A percentile compares a stretch with the other conserved stretches of the same genome.
These are phyloP conservation scores for Orthosia gothica DNA, from an alignment of 2,888 invertebrate species.

Conservation along the genomic window DNA sequence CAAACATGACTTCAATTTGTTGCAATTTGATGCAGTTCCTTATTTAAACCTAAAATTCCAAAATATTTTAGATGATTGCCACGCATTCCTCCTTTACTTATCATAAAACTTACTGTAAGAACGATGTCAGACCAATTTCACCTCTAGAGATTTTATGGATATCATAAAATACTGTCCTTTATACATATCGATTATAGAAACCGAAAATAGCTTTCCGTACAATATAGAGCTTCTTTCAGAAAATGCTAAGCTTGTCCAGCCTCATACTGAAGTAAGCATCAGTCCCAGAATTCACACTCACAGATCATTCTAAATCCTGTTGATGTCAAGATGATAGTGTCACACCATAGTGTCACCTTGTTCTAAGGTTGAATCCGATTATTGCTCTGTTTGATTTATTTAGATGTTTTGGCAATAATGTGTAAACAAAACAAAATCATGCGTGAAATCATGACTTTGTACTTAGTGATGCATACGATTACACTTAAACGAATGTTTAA, in stretches of 20 bases:
- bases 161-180: no score
- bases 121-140: background rate
- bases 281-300: no score
- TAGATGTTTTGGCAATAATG: background rate
- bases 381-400: background rate
- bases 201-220: no score
- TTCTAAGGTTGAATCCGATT: background rate
- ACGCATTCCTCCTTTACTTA: no score
- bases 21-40: conserved; percentile 30
- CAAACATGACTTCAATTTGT: conserved; percentile 25
- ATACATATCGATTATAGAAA: no score
- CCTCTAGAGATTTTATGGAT: no score
- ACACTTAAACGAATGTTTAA: background rate
- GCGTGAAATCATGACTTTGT: background rate
- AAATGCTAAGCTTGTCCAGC: no score
- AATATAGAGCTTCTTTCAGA: no score
- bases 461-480: background rate
- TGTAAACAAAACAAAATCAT: background rate
- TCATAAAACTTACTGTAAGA: background rate
- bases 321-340: background rate
- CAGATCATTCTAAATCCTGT: background rate
- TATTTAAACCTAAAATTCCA: background rate
- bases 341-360: background rate
- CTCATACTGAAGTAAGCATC: no score
- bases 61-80: background rate